phyloP scores from a whole-genome alignment of 2,888 invertebrate species.

The Gryllus longicercus region DNA sequence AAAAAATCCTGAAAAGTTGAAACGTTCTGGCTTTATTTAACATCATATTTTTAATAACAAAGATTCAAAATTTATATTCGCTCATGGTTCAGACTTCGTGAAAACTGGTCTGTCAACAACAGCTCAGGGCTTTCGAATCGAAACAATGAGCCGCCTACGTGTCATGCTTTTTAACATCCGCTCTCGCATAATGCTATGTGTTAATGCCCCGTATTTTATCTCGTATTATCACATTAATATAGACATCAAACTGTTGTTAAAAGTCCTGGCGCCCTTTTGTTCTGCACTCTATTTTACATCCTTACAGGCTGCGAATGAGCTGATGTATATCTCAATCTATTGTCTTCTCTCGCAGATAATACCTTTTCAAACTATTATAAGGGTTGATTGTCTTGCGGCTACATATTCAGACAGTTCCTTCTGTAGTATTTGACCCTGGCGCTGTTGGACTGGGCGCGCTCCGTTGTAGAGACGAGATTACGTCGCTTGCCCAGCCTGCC shows the following conservation, averaged over 20 bases:
- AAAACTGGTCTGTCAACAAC: too few relatives aligned
- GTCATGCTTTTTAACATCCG: too few relatives aligned
- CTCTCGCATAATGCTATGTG: too few relatives aligned
- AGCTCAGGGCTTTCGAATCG: too few relatives aligned
- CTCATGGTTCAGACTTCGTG: too few relatives aligned
- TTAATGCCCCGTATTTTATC: too few relatives aligned
- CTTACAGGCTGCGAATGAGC: neutral
- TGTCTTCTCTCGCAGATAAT: neutral
- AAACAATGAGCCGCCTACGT: too few relatives aligned
- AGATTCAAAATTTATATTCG: too few relatives aligned
- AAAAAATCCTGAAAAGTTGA: too few relatives aligned
- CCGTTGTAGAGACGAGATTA: neutral
- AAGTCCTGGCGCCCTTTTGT: neutral
- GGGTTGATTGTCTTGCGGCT: conserved; percentile 17
- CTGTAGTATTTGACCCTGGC: neutral
- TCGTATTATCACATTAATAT: neutral
- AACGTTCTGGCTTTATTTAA: too few relatives aligned
- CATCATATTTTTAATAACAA: too few relatives aligned
- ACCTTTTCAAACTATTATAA: conserved; percentile 10
- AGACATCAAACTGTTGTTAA: neutral
- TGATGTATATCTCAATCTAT: neutral
- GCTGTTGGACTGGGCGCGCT: neutral
- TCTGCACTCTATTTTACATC: neutral
- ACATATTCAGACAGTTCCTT: neutral
- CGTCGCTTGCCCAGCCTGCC: neutral